phyloP scores from a whole-genome alignment of 2,888 invertebrate species.

The Pterostichus madidus region DNA sequence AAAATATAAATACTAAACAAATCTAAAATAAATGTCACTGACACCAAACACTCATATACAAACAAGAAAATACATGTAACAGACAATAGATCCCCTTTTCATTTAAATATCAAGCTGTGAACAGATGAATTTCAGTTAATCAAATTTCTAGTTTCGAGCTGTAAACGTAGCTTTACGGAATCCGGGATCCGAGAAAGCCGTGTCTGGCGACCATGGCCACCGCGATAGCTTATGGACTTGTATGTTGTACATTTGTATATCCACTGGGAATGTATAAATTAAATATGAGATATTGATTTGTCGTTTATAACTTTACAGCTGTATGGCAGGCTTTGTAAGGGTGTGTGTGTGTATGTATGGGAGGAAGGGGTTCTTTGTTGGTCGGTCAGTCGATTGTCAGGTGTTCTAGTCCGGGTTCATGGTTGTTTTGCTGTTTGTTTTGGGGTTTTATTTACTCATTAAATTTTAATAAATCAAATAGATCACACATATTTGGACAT shows the following conservation, averaged over 20 bases:
- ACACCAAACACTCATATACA: no score
- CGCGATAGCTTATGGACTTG: conserved; percentile 23
- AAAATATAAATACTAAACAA: no score
- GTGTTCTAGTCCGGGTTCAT: conserved; percentile 5
- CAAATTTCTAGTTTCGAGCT: no score
- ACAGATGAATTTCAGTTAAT: no score
- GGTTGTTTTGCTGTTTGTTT: conserved; percentile 21
- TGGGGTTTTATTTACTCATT: not conserved
- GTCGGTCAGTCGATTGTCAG: conserved; percentile 24
- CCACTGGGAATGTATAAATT: conserved; percentile 48
- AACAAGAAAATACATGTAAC: no score
- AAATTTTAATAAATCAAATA: no score
- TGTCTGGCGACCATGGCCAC: not conserved
- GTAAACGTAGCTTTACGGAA: no score
- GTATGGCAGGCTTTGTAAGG: not conserved
- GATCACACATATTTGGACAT: no score
- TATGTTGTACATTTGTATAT: conserved; percentile 39
- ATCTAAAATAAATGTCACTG: no score
- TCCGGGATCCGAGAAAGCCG: not conserved
- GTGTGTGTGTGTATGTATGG: no score
- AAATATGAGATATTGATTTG: conserved; percentile 59
- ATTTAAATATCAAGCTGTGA: no score
- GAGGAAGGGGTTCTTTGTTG: conserved; percentile 10
- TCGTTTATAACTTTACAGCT: conserved; percentile 23
- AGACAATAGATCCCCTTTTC: no score